phyloP scores from a whole-genome alignment of 1,140 invertebrate genomes.

The Temnothorax nylanderi region DNA sequence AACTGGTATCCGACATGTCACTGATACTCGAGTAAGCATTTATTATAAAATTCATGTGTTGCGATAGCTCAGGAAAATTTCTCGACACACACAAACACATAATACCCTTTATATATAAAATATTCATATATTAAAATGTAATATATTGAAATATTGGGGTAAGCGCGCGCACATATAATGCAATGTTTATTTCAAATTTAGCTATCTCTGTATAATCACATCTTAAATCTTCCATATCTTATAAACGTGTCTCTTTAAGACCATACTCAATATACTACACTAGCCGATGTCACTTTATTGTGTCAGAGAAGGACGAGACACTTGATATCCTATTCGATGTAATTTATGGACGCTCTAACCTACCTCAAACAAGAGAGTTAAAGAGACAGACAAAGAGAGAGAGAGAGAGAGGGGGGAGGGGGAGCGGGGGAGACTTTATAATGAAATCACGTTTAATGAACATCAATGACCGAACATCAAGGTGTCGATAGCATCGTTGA shows the following conservation, averaged over 20 bases:
- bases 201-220: background rate
- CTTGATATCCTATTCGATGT: background rate
- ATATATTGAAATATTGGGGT: background rate
- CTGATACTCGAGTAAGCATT: background rate
- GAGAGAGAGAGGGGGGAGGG: background rate
- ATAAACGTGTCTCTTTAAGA: background rate
- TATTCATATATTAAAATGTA: background rate
- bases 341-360: constrained; percentile 4
- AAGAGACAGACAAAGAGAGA: background rate
- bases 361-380: constrained; percentile 2
- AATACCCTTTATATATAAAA: background rate
- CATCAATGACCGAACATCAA: constrained; percentile 45
- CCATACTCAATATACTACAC: background rate
- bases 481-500: constrained; percentile 50
- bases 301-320: background rate
- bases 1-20: constrained; percentile 1
- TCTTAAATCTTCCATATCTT: background rate
- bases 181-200: background rate
- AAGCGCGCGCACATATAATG: background rate
- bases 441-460: constrained; percentile 43
- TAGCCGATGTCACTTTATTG: background rate
- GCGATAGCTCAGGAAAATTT: background rate
- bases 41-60: background rate
- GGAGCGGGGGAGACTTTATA: constrained; percentile 1
- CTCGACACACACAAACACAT: background rate